phyloP scores from a whole-genome alignment of 2,888 invertebrate species.

The Allacma fusca region DNA sequence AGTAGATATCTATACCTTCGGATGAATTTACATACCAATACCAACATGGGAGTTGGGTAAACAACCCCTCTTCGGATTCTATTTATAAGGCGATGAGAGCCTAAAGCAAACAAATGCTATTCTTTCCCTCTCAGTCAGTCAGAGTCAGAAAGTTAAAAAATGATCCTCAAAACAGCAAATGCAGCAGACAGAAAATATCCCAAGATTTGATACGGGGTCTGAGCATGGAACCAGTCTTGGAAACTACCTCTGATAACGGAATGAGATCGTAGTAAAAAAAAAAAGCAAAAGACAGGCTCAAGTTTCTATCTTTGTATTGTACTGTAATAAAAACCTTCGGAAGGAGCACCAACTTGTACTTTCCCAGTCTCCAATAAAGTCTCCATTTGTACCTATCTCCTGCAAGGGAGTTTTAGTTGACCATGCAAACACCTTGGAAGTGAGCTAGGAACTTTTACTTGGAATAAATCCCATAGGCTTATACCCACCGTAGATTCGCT shows the following conservation, averaged over 20 bases:
- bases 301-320: neutral
- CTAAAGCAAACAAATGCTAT: neutral
- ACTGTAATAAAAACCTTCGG: neutral
- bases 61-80: neutral
- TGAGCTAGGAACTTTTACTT: neutral
- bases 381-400: neutral
- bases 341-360: neutral
- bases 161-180: neutral
- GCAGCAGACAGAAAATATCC: conserved; percentile 11
- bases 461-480: conserved; percentile 11
- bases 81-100: neutral
- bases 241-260: neutral
- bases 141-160: neutral
- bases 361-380: neutral
- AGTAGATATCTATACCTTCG: too few relatives aligned
- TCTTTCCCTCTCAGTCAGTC: neutral
- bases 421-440: conserved; percentile 3
- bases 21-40: neutral
- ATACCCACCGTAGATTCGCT: neutral
- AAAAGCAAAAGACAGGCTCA: neutral
- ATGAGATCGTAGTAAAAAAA: neutral
- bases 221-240: neutral
- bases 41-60: too few relatives aligned
- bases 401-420: conserved; percentile 1
- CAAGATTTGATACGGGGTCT: neutral